Conservation (phyloP, 1,140 invertebrate genomes). For the Neuroterus valhalla region DNA sequence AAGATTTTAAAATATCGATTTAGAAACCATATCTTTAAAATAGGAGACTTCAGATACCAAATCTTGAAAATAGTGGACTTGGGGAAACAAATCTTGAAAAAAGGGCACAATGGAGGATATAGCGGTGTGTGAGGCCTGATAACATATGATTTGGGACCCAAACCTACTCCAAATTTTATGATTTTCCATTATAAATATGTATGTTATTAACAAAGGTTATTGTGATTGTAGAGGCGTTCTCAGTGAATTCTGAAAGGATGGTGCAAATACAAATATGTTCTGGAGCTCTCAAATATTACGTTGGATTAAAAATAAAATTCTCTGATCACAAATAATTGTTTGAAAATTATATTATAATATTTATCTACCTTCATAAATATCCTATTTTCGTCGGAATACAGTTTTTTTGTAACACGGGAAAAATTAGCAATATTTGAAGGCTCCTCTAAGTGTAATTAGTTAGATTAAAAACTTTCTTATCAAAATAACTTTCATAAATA, state of each 20-base stretch:
- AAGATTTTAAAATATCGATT: too few relatives aligned
- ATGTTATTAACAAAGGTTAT: neutral
- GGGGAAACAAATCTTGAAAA: neutral
- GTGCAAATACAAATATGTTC: neutral
- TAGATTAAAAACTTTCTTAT: too few relatives aligned
- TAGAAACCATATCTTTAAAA: too few relatives aligned
- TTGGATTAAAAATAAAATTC: too few relatives aligned
- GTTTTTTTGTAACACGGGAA: neutral
- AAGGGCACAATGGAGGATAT: neutral
- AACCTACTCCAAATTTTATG: neutral
- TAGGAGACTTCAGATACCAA: too few relatives aligned
- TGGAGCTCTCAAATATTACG: too few relatives aligned
- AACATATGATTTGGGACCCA: too few relatives aligned
- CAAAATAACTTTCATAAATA: conserved; percentile 42
- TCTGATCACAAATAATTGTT: neutral
- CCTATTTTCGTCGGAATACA: too few relatives aligned
- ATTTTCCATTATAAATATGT: neutral
- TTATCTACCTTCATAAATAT: too few relatives aligned
- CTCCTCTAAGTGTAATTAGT: too few relatives aligned
- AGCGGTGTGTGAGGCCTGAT: too few relatives aligned
- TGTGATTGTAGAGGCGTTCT: neutral
- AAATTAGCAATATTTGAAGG: neutral
- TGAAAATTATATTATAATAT: conserved; percentile 10
- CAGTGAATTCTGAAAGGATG: conserved; percentile 3
- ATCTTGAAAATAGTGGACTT: too few relatives aligned